Percentiles rank a stretch among this genome's conserved stretches.
These are phyloP conservation scores for Eleginops maclovinus DNA, from an alignment of 2,113 vertebrate species.

Conservation along the genomic window DNA sequence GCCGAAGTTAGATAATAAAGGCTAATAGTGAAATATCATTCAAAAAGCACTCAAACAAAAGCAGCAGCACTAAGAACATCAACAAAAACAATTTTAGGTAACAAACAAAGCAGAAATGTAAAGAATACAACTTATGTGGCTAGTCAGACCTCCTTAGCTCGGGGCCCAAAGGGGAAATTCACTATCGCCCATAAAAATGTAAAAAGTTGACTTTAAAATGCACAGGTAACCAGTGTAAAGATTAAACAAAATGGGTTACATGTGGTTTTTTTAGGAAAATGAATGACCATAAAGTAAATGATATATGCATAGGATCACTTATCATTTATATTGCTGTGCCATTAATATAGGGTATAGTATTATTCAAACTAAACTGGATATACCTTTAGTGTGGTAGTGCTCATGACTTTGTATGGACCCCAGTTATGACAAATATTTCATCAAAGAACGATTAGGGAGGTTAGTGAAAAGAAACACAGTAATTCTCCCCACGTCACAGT, in stretches of 20 bases:
- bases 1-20: neutral
- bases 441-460: slow-evolving; percentile 49
- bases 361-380: neutral
- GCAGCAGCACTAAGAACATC: neutral
- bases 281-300: neutral
- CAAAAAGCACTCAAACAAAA: neutral
- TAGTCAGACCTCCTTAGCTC: neutral
- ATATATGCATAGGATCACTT: neutral
- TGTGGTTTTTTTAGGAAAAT: neutral
- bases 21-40: neutral
- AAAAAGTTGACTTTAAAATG: neutral
- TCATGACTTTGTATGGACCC: neutral
- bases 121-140: neutral
- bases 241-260: neutral
- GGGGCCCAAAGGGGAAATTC: neutral
- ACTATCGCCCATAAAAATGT: neutral
- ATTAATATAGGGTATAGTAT: neutral
- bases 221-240: neutral
- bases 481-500: slow-evolving; percentile 32
- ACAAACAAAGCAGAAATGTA: neutral
- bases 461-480: slow-evolving; percentile 35
- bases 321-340: neutral
- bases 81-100: neutral
- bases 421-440: slow-evolving; percentile 46
- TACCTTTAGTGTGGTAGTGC: neutral